Base-by-base conservation (phyloP, 2,113 vertebrate species). In the Sterna hirundo region DNA sequence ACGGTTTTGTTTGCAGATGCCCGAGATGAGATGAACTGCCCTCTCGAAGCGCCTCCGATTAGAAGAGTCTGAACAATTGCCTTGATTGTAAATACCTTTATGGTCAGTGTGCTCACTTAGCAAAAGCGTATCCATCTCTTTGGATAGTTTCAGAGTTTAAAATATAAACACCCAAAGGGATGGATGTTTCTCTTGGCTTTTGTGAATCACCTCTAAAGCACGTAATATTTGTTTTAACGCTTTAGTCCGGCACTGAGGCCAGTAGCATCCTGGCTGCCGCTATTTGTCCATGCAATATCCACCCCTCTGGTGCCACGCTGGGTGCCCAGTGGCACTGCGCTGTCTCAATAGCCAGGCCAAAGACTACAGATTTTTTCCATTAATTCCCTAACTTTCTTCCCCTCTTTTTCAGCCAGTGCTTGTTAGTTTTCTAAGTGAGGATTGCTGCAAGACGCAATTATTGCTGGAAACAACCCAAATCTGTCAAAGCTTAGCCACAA, bases 401-500 rank as follows among this genome's bases (percentile, higher is more conserved):
- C 12, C 8, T 60, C 20, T 49, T n/a, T 88, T 83, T 64, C 40
- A 72, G 25, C 44, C 61, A 30, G 44, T 27, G 19, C 62, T 61
- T 60, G 8, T 72, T 58, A 55, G 36, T 46, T 89, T 80, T 58
- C 29, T 19, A 22, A 64, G 44, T 29, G 54, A 40, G 18, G 44
- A 52, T 77, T 61, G 54, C 74, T 62, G 34, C 0, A 1, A 71
- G 82, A 22, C 13, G 20, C 78, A 58, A 16, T 90, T 79, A n/a
- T 20, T 66, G 13, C 77, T 90, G 78, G 90, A 93, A 93, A 69
- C 68, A 87, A 86, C 46, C 49, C 90, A 94, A 78, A 96, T 47
- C 58, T 90, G 83, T 86, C 94, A 64, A 83, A 95, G 83, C 86
- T 94, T 91, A 88, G 78, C 96, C 93, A 87, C 91, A 58, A 95